phyloP scores from a whole-genome alignment of 1,140 invertebrate genomes.

The Drosophila guanche region DNA sequence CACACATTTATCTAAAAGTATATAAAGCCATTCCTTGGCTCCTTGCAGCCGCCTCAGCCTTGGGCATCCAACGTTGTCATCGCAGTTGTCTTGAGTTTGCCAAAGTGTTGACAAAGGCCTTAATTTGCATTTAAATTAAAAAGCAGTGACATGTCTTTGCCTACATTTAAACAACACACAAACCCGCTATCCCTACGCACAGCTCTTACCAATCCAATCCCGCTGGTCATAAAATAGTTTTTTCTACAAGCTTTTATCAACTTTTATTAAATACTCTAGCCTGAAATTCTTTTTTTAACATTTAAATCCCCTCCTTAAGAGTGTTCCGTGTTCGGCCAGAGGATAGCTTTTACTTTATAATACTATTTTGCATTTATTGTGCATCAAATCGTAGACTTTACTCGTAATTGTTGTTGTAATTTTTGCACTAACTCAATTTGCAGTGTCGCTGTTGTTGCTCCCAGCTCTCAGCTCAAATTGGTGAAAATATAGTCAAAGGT shows the following conservation, averaged over 20 bases:
- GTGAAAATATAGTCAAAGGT: slow-evolving; percentile 64
- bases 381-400: slow-evolving; percentile 35
- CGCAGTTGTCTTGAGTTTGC: slow-evolving; percentile 45
- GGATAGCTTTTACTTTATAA: background rate
- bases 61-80: slow-evolving; percentile 10
- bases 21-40: slow-evolving; percentile 22
- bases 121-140: slow-evolving; percentile 84
- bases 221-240: slow-evolving; percentile 19
- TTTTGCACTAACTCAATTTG: slow-evolving; percentile 74
- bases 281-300: background rate
- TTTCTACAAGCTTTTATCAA: slow-evolving; percentile 44
- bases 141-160: slow-evolving; percentile 79
- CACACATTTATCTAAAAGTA: background rate
- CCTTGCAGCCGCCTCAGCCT: slow-evolving; percentile 17
- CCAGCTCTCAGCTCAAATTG: slow-evolving; percentile 69
- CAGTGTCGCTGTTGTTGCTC: slow-evolving; percentile 43
- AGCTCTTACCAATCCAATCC: slow-evolving; percentile 29
- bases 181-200: slow-evolving; percentile 1
- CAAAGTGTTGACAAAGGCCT: slow-evolving; percentile 82
- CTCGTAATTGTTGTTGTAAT: slow-evolving; percentile 76
- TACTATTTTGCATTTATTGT: slow-evolving; percentile 50
- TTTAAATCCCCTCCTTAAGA: background rate
- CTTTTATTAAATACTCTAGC: slow-evolving; percentile 29
- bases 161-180: slow-evolving; percentile 75
- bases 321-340: slow-evolving; percentile 1